Conservation (phyloP, 2,797 vertebrate species). For the Basileuterus tristriatus region DNA sequence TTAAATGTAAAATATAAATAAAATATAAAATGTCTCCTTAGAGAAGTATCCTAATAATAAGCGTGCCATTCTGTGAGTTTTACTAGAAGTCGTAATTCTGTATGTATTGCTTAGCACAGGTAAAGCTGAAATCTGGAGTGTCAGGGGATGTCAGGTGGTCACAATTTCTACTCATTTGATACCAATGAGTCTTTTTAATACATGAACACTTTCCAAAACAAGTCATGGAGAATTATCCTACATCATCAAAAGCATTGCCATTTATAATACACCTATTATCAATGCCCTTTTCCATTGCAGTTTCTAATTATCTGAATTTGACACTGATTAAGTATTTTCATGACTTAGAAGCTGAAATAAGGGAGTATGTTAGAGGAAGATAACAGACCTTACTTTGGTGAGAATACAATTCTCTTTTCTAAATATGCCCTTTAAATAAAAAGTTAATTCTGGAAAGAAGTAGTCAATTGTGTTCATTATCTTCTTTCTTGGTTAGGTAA, state of each 20-base stretch:
- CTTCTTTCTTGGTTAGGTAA: constrained; percentile 22
- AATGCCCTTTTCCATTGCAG: not conserved
- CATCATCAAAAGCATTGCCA: not conserved
- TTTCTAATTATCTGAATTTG: constrained; percentile 30
- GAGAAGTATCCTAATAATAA: not conserved
- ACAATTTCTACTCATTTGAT: not conserved
- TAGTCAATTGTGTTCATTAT: constrained; percentile 16
- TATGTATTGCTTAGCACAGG: not conserved
- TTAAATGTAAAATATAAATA: not conserved
- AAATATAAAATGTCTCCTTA: not conserved
- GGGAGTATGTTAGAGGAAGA: not conserved
- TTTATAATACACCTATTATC: constrained; percentile 16
- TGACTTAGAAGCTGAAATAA: constrained; percentile 11
- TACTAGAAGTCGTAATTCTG: not conserved
- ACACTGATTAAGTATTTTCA: constrained; percentile 31
- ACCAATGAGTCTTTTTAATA: not conserved
- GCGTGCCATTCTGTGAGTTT: not conserved
- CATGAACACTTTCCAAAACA: not conserved
- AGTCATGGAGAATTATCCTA: not conserved
- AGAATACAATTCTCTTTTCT: not conserved
- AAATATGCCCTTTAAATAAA: constrained; percentile 32
- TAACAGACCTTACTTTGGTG: not conserved
- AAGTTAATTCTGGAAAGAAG: constrained; percentile 21
- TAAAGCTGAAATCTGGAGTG: not conserved
- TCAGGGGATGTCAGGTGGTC: not conserved